These are phyloP conservation scores for Cephus sareptanus DNA, from an alignment of 2,888 invertebrate species.

Conservation along the genomic window DNA sequence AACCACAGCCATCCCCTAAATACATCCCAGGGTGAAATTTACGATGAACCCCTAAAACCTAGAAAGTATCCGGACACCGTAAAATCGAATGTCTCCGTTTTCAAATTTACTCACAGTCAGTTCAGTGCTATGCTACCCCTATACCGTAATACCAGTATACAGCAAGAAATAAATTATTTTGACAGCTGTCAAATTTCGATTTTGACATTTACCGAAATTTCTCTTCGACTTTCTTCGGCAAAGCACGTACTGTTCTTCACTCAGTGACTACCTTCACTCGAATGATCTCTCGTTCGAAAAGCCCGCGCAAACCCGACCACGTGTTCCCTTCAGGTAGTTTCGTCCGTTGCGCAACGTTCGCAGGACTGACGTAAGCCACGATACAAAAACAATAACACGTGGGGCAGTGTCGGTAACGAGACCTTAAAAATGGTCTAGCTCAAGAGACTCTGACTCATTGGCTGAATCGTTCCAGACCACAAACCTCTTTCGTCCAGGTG, in stretches of 20 bases:
- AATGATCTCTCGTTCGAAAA: neutral
- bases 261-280: too few species aligned
- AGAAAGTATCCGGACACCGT: neutral
- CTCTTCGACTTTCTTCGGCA: neutral
- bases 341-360: neutral
- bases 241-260: too few species aligned
- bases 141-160: neutral
- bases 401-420: conserved; percentile 11
- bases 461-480: neutral
- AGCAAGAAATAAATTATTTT: neutral
- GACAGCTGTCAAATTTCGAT: neutral
- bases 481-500: conserved; percentile 14
- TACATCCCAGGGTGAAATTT: neutral
- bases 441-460: neutral
- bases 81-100: neutral
- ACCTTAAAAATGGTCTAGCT: conserved; percentile 12
- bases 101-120: neutral
- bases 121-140: too few species aligned
- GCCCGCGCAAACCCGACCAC: neutral
- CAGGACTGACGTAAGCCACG: neutral
- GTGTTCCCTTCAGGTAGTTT: neutral
- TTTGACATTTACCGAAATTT: neutral
- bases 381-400: conserved; percentile 5
- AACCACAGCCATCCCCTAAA: neutral
- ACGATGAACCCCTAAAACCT: neutral